Evolutionary conservation across 2,888 invertebrate genomes (phyloP).

Genomic region (Drosophila kambysellisi): DNA sequence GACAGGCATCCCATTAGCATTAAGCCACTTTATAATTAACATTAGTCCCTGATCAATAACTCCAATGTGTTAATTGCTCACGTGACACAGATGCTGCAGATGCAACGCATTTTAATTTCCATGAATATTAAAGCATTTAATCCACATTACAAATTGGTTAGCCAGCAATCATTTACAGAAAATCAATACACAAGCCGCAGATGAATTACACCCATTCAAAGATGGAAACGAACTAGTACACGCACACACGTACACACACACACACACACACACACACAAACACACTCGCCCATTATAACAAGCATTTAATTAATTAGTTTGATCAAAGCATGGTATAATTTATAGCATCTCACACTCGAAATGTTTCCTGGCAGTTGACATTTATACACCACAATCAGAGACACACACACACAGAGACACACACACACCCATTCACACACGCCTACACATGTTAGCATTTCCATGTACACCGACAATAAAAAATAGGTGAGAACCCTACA

Average conservation of each 20-base stretch:
- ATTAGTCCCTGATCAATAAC: not conserved
- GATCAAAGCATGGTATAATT: constrained; percentile 54
- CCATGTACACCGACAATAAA: not conserved
- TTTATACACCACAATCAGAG: constrained; percentile 29
- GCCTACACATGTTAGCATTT: not conserved
- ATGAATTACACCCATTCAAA: constrained; percentile 22
- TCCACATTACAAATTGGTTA: constrained; percentile 22
- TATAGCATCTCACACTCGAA: constrained; percentile 23
- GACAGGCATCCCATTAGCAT: not conserved
- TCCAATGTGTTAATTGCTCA: constrained; percentile 11
- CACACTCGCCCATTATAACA: constrained; percentile 43
- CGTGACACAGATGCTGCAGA: not conserved
- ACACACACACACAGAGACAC: not conserved
- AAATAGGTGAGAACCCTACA: not conserved
- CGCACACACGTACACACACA: constrained; percentile 1
- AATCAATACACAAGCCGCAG: constrained; percentile 64
- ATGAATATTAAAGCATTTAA: constrained; percentile 17
- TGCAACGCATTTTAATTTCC: constrained; percentile 19
- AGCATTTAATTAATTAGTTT: constrained; percentile 73
- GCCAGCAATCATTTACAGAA: constrained; percentile 39
- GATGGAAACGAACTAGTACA: not conserved
- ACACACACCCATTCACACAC: not conserved
- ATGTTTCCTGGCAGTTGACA: constrained; percentile 39
- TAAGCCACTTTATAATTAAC: not conserved
- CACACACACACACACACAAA: constrained; percentile 7